Evolutionary conservation across 2,113 vertebrate genomes (phyloP), one percentile per base, ranked within the genome.

Genomic region (Sminthopsis crassicaudata): DNA sequence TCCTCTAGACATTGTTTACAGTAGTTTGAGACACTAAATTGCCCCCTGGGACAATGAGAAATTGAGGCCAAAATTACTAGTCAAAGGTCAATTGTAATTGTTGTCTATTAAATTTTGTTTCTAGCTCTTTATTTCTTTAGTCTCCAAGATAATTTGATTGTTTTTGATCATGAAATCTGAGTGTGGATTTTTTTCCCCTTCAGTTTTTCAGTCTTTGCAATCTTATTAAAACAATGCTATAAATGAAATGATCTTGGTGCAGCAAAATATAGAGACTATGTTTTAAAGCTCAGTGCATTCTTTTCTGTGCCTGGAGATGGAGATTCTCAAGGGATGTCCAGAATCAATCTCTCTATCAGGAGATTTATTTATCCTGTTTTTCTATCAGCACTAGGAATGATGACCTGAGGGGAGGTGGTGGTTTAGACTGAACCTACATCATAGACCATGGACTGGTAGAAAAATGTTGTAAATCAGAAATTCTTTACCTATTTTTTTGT

Each of bases 1-100:
- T 88, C 90, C 19, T 91, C 24, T 2, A 0, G 90, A 0, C n/a
- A 90, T 94, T 53, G 67, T 84, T 84, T 84, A 84, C 19, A 84
- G n/a, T 42, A 84, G 67, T 42, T 7, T 60, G 94, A 53, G 94
- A 92, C 91, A 92, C 91, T 92, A 60, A 94, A 8, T 84, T 0
- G 22, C 93, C 0, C 0, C 16, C 51, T 52, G 91, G 94, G 91
- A 95, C 8, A 0, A 93, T 96, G 96, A 89, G 94, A 92, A 96
- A 97, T 89, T 27, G 94, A 97, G 94, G 91, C 92, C 91, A 57
- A 94, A 53, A 88, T 89, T 12, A 90, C 52, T 57, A 52, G 90
- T 95, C 95, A 89, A 94, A 97, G 95, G 88, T 96, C 94, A 93
- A 46, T 94, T 90, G n/a, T 42, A 96, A 98, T 97, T 97, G 96